Conservation (phyloP, 2,888 invertebrate species). For the Terebella lapidaria region DNA sequence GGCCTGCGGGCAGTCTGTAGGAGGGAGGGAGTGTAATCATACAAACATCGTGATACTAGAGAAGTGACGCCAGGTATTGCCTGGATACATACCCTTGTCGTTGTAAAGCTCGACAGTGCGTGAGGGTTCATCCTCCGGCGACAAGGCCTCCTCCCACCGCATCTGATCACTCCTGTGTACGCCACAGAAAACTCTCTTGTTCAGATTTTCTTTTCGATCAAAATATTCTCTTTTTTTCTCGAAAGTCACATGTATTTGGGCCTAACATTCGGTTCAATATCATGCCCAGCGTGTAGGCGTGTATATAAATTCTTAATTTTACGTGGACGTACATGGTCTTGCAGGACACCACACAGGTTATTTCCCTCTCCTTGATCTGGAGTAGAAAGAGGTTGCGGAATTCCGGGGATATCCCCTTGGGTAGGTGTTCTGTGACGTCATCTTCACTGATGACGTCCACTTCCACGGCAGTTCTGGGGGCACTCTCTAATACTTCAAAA, state of each 20-base stretch:
- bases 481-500: conserved; percentile 42
- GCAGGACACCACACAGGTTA: too few species aligned
- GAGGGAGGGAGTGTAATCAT: background rate
- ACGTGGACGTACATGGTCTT: too few species aligned
- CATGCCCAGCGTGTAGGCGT: too few species aligned
- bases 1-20: conserved; percentile 87
- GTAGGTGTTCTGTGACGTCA: conserved; percentile 49
- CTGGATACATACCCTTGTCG: conserved; percentile 64
- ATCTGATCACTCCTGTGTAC: conserved; percentile 65
- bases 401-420: conserved; percentile 62
- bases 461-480: conserved; percentile 37
- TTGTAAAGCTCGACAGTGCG: conserved; percentile 84
- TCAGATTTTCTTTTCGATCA: too few species aligned
- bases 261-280: too few species aligned
- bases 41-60: background rate
- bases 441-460: conserved; percentile 56
- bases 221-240: too few species aligned
- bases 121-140: conserved; percentile 61
- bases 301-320: too few species aligned
- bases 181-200: background rate
- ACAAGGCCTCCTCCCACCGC: conserved; percentile 85
- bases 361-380: too few species aligned
- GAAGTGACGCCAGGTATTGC: background rate
- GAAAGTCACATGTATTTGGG: too few species aligned
- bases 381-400: too few species aligned